Evolutionary conservation across 23 tunicate species (phyloP), one percentile per base, ranked within the genome.

Genomic region (Clavelina lepadiformis): DNA sequence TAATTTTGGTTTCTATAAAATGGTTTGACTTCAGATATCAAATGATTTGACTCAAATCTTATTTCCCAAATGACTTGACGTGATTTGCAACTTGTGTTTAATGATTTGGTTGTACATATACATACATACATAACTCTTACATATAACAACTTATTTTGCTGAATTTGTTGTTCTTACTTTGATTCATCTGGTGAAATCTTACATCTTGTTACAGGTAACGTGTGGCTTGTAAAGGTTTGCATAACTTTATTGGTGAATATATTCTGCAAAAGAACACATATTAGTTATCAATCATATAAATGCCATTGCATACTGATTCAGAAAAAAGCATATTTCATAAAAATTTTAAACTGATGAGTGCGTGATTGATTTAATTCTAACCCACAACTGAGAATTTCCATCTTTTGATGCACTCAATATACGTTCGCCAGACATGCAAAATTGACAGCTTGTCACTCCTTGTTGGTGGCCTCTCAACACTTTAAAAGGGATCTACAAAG

Each of bases 371-470:
- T 7, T 6, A 6, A 13, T 55, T 45, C 82, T 25, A 15, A 59
- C 85, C 86, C 85, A 88, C 34, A 88, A 52, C 22, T 63, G 74
- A 8, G 61, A 41, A 36, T 71, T 65, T 31, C 87, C 87, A 60
- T 80, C 82, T 34, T 79, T 67, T 24, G 96, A 88, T 1, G 68
- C 75, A 60, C 67, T 88, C 8, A 88, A 38, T 31, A 80, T 61
- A 18, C 52, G 52, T 19, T 33, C 65, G 25, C 69, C 87, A 61
- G 68, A 41, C 11, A 60, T 5, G 37, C 82, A 80, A 66, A 88
- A 80, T 15, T 61, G 73, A 61, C 96, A 88, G 55, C 88, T 58
- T 28, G 74, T 73, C 25, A 88, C 86, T 18, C 77, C 87, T 37
- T 68, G 50, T 23, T 41, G 35, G 46, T 88, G 87, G 0, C 96